Evolutionary conservation across 2,113 vertebrate genomes (phyloP).

Genomic region (Thamnaconus septentrionalis): DNA sequence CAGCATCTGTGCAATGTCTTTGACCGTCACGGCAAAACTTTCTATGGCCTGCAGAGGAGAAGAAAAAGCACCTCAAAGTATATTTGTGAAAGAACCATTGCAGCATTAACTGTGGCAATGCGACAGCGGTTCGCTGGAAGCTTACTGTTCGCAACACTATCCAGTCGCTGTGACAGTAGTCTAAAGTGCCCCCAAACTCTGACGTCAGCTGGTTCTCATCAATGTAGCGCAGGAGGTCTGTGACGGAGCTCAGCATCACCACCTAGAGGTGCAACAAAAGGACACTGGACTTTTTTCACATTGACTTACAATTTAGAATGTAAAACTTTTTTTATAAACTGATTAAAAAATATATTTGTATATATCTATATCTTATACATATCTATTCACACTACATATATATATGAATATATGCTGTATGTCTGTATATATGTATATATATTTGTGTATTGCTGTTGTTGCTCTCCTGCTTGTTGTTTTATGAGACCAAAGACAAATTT

Average conservation of each 20-base stretch:
- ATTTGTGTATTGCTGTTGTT: too few relatives aligned
- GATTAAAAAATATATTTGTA: too few relatives aligned
- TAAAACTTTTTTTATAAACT: too few relatives aligned
- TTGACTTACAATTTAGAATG: too few relatives aligned
- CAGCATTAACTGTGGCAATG: not conserved
- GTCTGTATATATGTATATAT: too few relatives aligned
- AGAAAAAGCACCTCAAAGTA: not conserved
- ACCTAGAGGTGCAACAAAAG: constrained; percentile 76
- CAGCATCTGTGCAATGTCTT: constrained; percentile 95
- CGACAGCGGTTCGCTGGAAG: not conserved
- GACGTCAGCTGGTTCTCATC: constrained; percentile 93
- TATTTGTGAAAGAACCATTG: not conserved
- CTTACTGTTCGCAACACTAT: constrained; percentile 92
- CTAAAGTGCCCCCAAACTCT: constrained; percentile 94
- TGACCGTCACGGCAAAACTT: constrained; percentile 94
- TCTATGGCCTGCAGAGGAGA: constrained; percentile 87
- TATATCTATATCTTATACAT: too few relatives aligned
- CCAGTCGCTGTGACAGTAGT: constrained; percentile 96
- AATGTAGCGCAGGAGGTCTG: constrained; percentile 91
- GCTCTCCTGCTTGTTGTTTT: too few relatives aligned
- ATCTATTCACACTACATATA: too few relatives aligned
- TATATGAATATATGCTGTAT: too few relatives aligned
- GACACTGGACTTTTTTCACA: not conserved
- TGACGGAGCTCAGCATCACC: constrained; percentile 97
- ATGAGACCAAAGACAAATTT: too few relatives aligned